Evolutionary conservation across 2,113 vertebrate genomes (phyloP).

Genomic region (Catharus minimus): DNA sequence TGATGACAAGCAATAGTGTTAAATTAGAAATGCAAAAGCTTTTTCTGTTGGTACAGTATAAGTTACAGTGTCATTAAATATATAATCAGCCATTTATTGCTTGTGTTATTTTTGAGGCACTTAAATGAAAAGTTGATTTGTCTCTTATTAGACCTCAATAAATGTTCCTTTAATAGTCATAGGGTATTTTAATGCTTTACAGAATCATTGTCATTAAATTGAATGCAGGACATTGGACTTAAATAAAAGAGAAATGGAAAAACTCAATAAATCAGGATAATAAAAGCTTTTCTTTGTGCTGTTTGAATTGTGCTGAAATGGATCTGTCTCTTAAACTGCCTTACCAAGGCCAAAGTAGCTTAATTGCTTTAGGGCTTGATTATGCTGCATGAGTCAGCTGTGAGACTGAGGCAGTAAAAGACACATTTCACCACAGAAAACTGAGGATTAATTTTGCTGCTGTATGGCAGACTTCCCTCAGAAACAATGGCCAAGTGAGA

Average conservation of each 20-base stretch:
- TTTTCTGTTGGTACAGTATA: not conserved
- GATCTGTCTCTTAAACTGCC: not conserved
- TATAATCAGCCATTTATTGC: slow-evolving; percentile 40
- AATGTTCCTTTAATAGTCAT: slow-evolving; percentile 56
- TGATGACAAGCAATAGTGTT: slow-evolving; percentile 5
- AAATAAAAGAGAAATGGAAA: slow-evolving; percentile 59
- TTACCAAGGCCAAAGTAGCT: slow-evolving; percentile 20
- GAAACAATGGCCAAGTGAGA: not conserved
- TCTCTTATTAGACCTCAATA: slow-evolving; percentile 56
- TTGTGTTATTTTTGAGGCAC: slow-evolving; percentile 43
- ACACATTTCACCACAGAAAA: not conserved
- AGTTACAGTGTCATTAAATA: slow-evolving; percentile 54
- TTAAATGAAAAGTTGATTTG: slow-evolving; percentile 62
- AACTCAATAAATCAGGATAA: slow-evolving; percentile 52
- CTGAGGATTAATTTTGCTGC: not conserved
- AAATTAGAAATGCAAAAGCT: slow-evolving; percentile 15
- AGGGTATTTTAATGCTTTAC: slow-evolving; percentile 53
- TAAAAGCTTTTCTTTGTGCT: slow-evolving; percentile 42
- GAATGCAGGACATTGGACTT: slow-evolving; percentile 46
- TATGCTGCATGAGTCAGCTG: slow-evolving; percentile 3
- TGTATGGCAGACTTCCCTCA: not conserved
- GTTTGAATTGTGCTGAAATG: slow-evolving; percentile 30
- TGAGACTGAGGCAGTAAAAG: not conserved
- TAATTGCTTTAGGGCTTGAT: slow-evolving; percentile 23
- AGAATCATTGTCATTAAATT: slow-evolving; percentile 51